A percentile compares a stretch with the other conserved stretches of the same genome.
Conservation (phyloP, 2,797 vertebrate genomes). For the Diglossa cyanea region DNA sequence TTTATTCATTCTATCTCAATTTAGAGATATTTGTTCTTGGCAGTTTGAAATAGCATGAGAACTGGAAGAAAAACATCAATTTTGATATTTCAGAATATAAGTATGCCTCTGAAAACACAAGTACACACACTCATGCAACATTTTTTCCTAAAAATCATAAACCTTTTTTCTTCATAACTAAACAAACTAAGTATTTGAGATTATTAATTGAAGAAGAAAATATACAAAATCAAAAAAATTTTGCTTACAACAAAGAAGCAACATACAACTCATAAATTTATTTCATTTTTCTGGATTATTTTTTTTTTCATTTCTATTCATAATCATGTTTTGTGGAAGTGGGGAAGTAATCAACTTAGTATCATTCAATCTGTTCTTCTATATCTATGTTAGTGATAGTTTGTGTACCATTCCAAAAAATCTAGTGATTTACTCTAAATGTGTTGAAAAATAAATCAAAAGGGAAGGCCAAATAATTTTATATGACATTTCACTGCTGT, state of each 20-base stretch:
- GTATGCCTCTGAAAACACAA: not conserved
- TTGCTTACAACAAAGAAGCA: not conserved
- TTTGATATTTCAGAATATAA: not conserved
- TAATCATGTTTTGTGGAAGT: not conserved
- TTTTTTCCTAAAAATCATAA: not conserved
- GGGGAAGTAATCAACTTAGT: not conserved
- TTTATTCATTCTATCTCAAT: not conserved
- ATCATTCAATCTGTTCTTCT: not conserved
- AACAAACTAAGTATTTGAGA: not conserved
- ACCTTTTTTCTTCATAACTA: not conserved
- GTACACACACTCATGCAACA: accelerated
- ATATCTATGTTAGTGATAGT: not conserved
- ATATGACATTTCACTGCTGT: not conserved
- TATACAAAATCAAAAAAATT: not conserved
- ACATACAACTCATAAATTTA: not conserved
- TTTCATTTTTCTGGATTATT: not conserved
- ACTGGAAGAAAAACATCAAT: not conserved
- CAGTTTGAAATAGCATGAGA: not conserved
- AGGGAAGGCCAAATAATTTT: not conserved
- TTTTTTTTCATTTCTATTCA: not conserved
- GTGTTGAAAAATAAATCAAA: not conserved
- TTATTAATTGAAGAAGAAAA: not conserved
- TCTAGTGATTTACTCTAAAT: not conserved
- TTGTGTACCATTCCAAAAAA: not conserved
- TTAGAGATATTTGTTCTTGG: not conserved